Conservation (phyloP, 2,797 vertebrate species). For the Emydoidea blandingii region DNA sequence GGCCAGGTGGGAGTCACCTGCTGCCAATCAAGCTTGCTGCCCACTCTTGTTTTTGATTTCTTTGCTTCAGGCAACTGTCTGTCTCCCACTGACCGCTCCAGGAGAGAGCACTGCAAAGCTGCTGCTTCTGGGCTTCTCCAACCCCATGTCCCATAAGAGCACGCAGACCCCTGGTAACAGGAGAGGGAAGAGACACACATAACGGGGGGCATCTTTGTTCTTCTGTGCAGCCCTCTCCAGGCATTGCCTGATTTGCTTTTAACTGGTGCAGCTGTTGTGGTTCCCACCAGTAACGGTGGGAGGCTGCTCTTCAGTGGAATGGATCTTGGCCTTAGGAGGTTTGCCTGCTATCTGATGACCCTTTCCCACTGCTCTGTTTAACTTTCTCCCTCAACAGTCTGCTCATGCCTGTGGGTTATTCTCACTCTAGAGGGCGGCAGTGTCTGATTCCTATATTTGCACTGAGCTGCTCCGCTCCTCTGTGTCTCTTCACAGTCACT, state of each 20-base stretch:
- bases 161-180: neutral
- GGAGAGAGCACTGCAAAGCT: neutral
- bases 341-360: fast-evolving
- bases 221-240: neutral
- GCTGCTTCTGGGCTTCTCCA: neutral
- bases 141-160: neutral
- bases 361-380: neutral
- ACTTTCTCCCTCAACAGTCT: neutral
- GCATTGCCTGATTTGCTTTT: constrained; percentile 12
- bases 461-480: neutral
- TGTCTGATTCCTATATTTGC: fast-evolving
- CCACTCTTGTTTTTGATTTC: neutral
- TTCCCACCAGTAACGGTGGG: neutral
- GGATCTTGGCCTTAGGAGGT: neutral
- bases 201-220: neutral
- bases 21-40: neutral
- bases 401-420: fast-evolving
- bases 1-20: neutral
- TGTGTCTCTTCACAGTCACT: neutral
- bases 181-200: neutral
- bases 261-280: constrained; percentile 44
- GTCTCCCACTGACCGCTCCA: neutral
- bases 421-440: fast-evolving
- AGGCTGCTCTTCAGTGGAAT: fast-evolving
- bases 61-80: neutral